Evolutionary conservation across 2,113 vertebrate genomes (phyloP).

Genomic region (Toxotes jaculatrix): DNA sequence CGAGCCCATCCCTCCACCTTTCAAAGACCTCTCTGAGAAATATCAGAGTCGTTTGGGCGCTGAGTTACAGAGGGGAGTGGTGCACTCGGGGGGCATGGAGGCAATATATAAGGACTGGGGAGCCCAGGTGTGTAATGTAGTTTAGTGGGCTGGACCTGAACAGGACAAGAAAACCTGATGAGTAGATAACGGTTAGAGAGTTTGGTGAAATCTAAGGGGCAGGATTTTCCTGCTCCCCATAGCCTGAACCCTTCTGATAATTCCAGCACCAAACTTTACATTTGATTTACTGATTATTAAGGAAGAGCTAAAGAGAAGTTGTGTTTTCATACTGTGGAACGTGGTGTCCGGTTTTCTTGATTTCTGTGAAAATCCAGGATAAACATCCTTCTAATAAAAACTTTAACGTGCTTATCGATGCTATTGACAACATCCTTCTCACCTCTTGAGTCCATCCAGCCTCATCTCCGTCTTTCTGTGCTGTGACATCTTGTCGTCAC

Average conservation of each 20-base stretch:
- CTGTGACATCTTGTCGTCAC: background rate
- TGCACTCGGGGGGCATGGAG: constrained; percentile 73
- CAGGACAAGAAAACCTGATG: constrained; percentile 69
- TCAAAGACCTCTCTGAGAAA: constrained; percentile 83
- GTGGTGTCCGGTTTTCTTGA: constrained; percentile 62
- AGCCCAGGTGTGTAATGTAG: constrained; percentile 85
- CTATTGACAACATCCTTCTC: constrained; percentile 42
- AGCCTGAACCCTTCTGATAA: background rate
- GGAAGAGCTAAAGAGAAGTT: background rate
- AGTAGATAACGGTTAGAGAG: background rate
- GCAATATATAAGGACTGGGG: constrained; percentile 80
- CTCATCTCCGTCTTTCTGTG: constrained; percentile 21
- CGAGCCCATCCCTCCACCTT: constrained; percentile 85
- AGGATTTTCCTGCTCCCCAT: background rate
- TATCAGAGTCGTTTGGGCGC: constrained; percentile 83
- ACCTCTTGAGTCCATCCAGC: constrained; percentile 32
- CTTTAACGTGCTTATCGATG: constrained; percentile 19
- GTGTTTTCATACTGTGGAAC: background rate
- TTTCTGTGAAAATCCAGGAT: constrained; percentile 63
- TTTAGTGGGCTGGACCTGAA: constrained; percentile 44
- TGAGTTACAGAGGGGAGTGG: constrained; percentile 83
- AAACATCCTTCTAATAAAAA: background rate
- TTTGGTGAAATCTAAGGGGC: background rate
- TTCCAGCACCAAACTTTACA: background rate
- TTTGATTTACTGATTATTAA: no score